Conservation (phyloP, 2,113 vertebrate species). For the Oxyura jamaicensis region DNA sequence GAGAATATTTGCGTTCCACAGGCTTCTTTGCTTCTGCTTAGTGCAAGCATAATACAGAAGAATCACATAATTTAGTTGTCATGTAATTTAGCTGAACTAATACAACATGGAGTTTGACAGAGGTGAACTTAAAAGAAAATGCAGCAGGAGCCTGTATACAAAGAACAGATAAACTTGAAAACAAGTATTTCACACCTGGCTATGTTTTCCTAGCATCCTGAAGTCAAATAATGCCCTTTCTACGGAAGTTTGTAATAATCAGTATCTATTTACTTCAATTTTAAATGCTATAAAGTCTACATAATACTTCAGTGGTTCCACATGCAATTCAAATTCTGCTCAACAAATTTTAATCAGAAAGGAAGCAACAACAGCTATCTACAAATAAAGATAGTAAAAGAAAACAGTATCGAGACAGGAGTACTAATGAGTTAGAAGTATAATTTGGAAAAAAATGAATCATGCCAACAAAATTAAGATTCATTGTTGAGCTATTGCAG, state of each 20-base stretch:
- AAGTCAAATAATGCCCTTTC: conserved; percentile 35
- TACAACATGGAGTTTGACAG: background rate
- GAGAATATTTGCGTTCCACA: background rate
- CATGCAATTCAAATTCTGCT: conserved; percentile 24
- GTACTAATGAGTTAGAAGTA: background rate
- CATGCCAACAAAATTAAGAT: background rate
- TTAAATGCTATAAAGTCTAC: conserved; percentile 44
- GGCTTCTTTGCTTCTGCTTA: background rate
- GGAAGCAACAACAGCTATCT: conserved; percentile 30
- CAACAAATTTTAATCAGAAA: conserved; percentile 9
- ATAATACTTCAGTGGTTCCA: conserved; percentile 53
- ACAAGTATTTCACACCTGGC: background rate
- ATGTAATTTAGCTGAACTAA: background rate
- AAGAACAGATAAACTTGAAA: conserved; percentile 7
- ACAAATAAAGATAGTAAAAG: background rate
- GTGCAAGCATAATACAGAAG: background rate
- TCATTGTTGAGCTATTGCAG: background rate
- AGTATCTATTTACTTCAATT: background rate
- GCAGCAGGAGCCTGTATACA: background rate
- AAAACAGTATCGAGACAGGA: background rate
- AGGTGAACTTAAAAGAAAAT: background rate
- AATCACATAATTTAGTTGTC: background rate
- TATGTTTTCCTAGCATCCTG: background rate
- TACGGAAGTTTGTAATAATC: background rate
- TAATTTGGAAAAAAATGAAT: background rate